Conservation (phyloP, 64 coral and sea anemone genomes). For the Stichodactyla mertensii region DNA sequence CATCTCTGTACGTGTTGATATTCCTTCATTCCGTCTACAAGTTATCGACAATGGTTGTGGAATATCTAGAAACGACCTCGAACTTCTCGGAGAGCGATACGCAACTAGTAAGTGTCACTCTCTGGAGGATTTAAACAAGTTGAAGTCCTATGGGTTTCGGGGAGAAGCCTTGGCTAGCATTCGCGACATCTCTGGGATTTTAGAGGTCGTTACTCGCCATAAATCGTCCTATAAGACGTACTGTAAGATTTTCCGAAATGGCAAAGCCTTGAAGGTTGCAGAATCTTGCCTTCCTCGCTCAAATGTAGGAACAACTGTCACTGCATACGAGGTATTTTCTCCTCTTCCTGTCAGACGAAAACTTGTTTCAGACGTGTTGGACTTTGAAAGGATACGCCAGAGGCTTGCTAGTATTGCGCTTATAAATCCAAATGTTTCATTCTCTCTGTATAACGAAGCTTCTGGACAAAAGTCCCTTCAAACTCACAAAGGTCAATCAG, state of each 20-base stretch:
- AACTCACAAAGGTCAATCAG: conserved; percentile 64
- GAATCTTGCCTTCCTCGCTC: conserved; percentile 56
- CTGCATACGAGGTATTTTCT: conserved; percentile 59
- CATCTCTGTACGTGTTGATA: conserved; percentile 71
- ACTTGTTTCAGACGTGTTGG: conserved; percentile 48
- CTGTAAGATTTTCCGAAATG: conserved; percentile 77
- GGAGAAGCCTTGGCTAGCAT: conserved; percentile 94
- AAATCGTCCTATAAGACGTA: conserved; percentile 76
- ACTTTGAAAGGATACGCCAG: conserved; percentile 80
- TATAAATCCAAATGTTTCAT: conserved; percentile 65
- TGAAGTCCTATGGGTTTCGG: conserved; percentile 72
- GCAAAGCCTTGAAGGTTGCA: conserved; percentile 62
- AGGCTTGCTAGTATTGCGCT: conserved; percentile 69
- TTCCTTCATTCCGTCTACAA: conserved; percentile 66
- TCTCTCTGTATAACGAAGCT: conserved; percentile 74
- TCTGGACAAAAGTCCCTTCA: conserved; percentile 60
- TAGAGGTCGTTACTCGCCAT: conserved; percentile 82
- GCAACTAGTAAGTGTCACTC: conserved; percentile 88
- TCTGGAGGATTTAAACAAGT: conserved; percentile 58
- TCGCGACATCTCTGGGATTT: conserved; percentile 54
- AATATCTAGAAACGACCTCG: conserved; percentile 52
- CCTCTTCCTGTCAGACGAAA: conserved; percentile 85
- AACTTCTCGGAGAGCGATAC: conserved; percentile 68
- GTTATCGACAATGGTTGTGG: conserved; percentile 85
- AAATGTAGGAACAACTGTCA: conserved; percentile 74